A percentile compares a stretch with the other conserved stretches of the same genome.
Conservation (phyloP, 2,113 vertebrate species). For the Hassar affinis region DNA sequence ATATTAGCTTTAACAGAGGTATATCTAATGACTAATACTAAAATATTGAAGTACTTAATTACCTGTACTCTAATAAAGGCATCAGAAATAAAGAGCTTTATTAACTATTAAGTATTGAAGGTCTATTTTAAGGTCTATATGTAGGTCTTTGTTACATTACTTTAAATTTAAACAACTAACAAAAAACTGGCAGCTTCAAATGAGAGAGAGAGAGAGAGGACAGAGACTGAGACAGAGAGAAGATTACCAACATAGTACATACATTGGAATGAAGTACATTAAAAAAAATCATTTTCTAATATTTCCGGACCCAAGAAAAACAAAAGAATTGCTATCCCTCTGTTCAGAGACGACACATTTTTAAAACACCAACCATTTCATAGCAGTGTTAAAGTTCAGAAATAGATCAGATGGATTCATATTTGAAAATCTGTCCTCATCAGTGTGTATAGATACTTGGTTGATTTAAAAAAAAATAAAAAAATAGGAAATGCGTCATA, state of each 20-base stretch:
- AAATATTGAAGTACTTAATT: constrained; percentile 3
- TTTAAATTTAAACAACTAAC: neutral
- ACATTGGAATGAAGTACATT: constrained; percentile 28
- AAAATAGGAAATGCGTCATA: neutral
- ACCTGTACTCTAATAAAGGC: constrained; percentile 19
- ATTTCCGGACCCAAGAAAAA: neutral
- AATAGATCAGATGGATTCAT: neutral
- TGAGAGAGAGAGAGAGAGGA: neutral
- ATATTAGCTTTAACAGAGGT: neutral
- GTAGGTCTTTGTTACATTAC: constrained; percentile 5
- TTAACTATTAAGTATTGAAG: constrained; percentile 16
- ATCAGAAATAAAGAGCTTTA: constrained; percentile 1
- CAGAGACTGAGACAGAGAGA: neutral
- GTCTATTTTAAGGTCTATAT: neutral
- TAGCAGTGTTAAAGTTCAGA: neutral
- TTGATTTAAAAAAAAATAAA: neutral
- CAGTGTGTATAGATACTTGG: neutral
- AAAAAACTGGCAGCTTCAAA: neutral
- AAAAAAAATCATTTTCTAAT: constrained; percentile 24
- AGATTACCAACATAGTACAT: neutral
- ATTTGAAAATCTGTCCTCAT: neutral
- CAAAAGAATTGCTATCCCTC: neutral
- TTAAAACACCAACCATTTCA: neutral
- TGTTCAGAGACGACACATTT: neutral
- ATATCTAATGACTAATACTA: constrained; percentile 2